Evolutionary conservation across 2,888 invertebrate species (phyloP).

Genomic region (Ectemnius lituratus): DNA sequence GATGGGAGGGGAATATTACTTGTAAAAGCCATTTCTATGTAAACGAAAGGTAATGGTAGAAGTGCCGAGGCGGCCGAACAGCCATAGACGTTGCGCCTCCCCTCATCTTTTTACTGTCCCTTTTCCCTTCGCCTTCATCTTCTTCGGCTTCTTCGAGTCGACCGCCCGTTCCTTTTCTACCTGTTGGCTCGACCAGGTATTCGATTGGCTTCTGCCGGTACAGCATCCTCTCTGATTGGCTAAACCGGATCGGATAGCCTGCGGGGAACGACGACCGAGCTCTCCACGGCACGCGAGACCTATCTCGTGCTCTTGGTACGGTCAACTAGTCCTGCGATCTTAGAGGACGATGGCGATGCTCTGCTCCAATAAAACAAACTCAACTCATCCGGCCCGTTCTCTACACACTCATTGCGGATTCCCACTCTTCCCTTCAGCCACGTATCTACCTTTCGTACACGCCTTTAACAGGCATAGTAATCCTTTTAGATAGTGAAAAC

Average conservation of each 20-base stretch:
- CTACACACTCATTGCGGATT: conserved; percentile 32
- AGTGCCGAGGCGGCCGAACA: conserved; percentile 14
- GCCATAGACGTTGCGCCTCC: conserved; percentile 31
- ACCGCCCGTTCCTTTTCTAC: conserved; percentile 32
- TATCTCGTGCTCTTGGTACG: conserved; percentile 50
- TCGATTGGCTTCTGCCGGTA: conserved; percentile 59
- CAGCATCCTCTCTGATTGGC: conserved; percentile 50
- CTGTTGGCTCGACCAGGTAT: conserved; percentile 14
- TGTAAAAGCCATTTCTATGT: background rate
- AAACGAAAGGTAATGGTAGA: conserved; percentile 21
- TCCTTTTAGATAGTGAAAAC: conserved; percentile 7
- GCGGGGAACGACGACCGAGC: conserved; percentile 47
- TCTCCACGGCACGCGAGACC: conserved; percentile 28
- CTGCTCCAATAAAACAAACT: conserved; percentile 42
- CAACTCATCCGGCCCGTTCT: conserved; percentile 12
- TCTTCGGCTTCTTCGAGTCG: conserved; percentile 9
- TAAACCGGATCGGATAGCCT: conserved; percentile 61
- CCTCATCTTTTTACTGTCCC: conserved; percentile 20
- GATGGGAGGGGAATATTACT: background rate
- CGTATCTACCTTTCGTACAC: conserved; percentile 21
- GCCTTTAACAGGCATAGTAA: conserved; percentile 7
- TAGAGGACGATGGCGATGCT: conserved; percentile 19
- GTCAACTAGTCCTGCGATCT: conserved; percentile 58
- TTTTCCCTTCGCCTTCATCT: conserved; percentile 20
- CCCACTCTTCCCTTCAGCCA: conserved; percentile 24